Percentiles rank a stretch among this genome's conserved stretches.
phyloP scores from a whole-genome alignment of 2,113 vertebrate species.

The Cervus canadensis region DNA sequence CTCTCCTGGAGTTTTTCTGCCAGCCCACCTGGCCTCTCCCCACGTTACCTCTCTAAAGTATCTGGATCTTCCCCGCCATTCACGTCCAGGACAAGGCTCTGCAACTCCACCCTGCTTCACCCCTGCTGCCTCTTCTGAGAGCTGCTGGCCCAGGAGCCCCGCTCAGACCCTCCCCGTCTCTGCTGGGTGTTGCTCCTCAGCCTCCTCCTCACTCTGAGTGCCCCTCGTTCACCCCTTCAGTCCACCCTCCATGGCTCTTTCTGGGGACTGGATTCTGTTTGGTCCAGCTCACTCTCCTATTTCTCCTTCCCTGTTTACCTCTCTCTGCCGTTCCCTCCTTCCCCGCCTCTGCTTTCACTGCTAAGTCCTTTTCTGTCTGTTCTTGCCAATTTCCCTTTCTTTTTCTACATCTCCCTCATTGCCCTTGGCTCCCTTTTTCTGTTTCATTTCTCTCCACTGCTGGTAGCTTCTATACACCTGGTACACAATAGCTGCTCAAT shows the following conservation, averaged over 20 bases:
- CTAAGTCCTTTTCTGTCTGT: not conserved
- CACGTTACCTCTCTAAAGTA: fast-evolving
- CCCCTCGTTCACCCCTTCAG: fast-evolving
- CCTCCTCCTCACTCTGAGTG: fast-evolving
- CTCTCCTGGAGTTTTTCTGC: not conserved
- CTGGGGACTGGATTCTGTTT: not conserved
- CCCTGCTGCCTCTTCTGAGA: not conserved
- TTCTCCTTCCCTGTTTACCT: not conserved
- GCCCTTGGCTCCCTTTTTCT: not conserved
- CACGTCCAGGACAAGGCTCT: fast-evolving
- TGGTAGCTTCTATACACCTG: not conserved
- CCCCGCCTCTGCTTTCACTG: not conserved
- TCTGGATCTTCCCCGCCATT: not conserved
- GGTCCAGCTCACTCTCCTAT: not conserved
- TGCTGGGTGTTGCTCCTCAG: too few species aligned
- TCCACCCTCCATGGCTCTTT: fast-evolving
- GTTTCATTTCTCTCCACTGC: not conserved
- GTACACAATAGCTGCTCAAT: not conserved
- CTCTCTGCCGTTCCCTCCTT: not conserved
- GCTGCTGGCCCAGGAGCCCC: fast-evolving
- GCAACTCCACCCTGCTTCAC: fast-evolving
- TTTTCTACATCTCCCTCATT: not conserved
- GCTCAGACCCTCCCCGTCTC: not conserved
- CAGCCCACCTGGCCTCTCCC: too few species aligned
- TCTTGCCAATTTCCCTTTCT: not conserved